A percentile compares a stretch with the other conserved stretches of the same genome.
Evolutionary conservation across 2,113 vertebrate species (phyloP).

Genomic region (Dissostichus mawsoni): DNA sequence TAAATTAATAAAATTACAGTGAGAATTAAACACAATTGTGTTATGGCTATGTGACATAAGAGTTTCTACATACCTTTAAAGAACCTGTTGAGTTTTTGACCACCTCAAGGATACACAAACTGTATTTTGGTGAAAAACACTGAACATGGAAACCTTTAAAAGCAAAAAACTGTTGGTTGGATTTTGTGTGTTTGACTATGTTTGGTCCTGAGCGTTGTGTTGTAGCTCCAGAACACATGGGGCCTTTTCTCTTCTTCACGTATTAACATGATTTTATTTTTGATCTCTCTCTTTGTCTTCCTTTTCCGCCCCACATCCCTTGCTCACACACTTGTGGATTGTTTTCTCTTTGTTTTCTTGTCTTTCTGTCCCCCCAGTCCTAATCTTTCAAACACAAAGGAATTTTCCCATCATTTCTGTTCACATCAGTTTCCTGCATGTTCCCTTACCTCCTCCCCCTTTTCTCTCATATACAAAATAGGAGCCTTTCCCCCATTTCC

Average conservation of each 20-base stretch:
- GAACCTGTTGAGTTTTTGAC: neutral
- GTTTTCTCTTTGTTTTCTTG: constrained; percentile 1
- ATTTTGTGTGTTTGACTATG: neutral
- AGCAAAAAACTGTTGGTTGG: neutral
- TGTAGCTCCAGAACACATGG: neutral
- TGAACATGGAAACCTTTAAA: neutral
- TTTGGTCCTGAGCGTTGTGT: neutral
- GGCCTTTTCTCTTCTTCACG: constrained; percentile 24
- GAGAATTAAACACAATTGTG: neutral
- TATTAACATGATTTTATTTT: neutral
- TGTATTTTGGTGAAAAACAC: neutral
- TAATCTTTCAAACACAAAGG: constrained; percentile 17
- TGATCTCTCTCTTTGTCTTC: neutral
- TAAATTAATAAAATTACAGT: neutral
- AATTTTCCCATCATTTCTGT: constrained; percentile 34
- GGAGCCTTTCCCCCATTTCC: constrained; percentile 36
- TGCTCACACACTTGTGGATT: constrained; percentile 25
- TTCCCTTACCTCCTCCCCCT: constrained; percentile 18
- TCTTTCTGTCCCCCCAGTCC: constrained; percentile 19
- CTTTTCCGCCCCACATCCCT: constrained; percentile 1
- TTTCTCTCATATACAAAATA: constrained; percentile 41
- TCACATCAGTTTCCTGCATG: constrained; percentile 41
- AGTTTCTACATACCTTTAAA: neutral
- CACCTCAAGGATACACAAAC: constrained; percentile 2
- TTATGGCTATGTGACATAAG: too few relatives aligned